Evolutionary conservation across 1,140 invertebrate genomes (phyloP), one percentile per base, ranked within the genome.

Genomic region (Trichogramma pretiosum): DNA sequence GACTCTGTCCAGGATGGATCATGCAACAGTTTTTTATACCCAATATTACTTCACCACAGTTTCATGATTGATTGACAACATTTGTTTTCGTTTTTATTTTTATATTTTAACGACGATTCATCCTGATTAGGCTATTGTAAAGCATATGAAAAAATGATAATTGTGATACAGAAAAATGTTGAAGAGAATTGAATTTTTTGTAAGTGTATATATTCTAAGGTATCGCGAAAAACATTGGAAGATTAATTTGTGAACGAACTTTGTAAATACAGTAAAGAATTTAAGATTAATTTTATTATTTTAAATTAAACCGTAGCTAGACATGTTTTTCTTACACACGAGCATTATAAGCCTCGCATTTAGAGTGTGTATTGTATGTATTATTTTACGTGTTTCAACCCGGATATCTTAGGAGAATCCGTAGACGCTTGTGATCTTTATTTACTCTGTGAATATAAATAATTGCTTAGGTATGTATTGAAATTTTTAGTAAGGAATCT

Each of bases 381-480:
- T n/a, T n/a, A n/a, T n/a, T n/a, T 61, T 60, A 63, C 60, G 54
- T 61, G 67, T 61, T 67, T 59, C 64, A 63, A 66, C 59, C 57
- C 58, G 57, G 60, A 51, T 59, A 56, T 57, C 50, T 54, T 47
- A 40, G 44, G 46, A n/a, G 58, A 54, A 57, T 58, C 50, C 57
- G 57, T 60, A 60, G 63, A 68, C 58, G 66, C 68, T 70, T 70
- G 68, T 70, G 68, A 70, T 70, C 57, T 70, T n/a, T 70, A 67
- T 60, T 70, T 70, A 69, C 62, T 65, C 56, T 53, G 50, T 53
- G 57, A 59, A 52, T 28, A 28, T 28, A 28, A 28, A 28, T 28
- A 28, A 11, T 28, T 28, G 11, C 5, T 5, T 7, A 28, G 24
- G 11, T 11, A 11, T 28, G 24, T 11, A 28, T 34, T 35, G 46